Base-by-base conservation (phyloP, 2,888 invertebrate genomes). In the Noctua pronuba region DNA sequence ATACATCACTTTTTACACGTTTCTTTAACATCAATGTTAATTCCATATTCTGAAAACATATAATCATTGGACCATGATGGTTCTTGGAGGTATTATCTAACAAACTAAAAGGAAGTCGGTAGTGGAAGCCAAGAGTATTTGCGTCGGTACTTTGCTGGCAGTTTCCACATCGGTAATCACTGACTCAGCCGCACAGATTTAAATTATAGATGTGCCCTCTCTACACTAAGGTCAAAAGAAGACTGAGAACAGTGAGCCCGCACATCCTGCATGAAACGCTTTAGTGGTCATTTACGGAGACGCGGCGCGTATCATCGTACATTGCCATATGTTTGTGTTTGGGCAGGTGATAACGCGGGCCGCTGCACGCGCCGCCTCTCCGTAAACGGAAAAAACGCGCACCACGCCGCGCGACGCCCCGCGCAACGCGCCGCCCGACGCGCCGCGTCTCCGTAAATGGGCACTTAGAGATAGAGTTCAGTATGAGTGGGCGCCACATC, bases 121-220 rank as follows among this genome's bases (percentile, higher is more conserved):
- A 70, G 66, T 82, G 77, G 68, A 81, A 73, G 52, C 24, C 7
- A 4, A 13, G 38, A 55, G 11, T 72, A 68, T 46, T 52, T 62
- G 52, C 21, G 24, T 18, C n/a, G 58, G 41, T 76, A 80, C 69
- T 60, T 70, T 13, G 21, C 82, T 38, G 44, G 68, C 70, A 41
- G 83, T 80, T 83, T 83, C 81, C 81, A 83, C 77, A 73, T 21
- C 77, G 64, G n/a, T 71, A 44, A 71, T 41, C 77, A 76, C 46
- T 31, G 72, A 52, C 31, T 55, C 44, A 58, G n/a, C 41, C 41
- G 21, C 35, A 35, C 21, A 31, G 18, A 60, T 60, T 60, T 60
- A 60, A 60, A 31, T 10, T 31, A 60, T 18, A 60, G 60, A 60
- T 60, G 16, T 58, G 28, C 18, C 16, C 7, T 58, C 10, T 31